phyloP scores from a whole-genome alignment of 1,140 invertebrate genomes.

The Platyscapa corneri region DNA sequence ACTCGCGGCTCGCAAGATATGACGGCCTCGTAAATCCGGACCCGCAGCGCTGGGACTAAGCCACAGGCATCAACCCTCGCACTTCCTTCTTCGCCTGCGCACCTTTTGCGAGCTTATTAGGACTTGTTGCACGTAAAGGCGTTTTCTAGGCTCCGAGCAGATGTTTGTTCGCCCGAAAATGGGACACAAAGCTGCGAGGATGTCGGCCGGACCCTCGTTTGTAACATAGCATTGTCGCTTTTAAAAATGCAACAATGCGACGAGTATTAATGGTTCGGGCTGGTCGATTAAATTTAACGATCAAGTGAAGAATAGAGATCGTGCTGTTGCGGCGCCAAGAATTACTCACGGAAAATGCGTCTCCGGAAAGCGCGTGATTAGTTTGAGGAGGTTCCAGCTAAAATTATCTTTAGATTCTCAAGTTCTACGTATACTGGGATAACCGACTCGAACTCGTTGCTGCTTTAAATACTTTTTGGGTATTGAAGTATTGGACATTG shows the following conservation, averaged over 20 bases:
- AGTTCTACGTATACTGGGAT: background rate
- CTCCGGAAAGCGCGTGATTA: background rate
- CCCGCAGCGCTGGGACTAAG: background rate
- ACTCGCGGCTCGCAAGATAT: constrained; percentile 74
- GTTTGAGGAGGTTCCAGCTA: background rate
- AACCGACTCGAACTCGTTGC: background rate
- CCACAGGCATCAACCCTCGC: constrained; percentile 37
- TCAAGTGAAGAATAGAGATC: background rate
- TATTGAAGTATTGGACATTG: no score
- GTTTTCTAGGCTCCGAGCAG: no score
- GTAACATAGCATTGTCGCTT: background rate
- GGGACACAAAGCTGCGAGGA: background rate
- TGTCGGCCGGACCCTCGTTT: background rate
- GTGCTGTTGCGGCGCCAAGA: no score
- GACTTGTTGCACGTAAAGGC: background rate
- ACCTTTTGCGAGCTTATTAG: background rate
- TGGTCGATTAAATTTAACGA: background rate
- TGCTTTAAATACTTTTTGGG: background rate
- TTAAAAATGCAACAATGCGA: background rate
- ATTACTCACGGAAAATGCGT: no score
- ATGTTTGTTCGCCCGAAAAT: background rate
- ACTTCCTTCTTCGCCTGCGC: background rate
- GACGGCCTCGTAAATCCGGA: constrained; percentile 73
- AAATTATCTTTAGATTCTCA: background rate
- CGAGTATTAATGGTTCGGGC: background rate